phyloP scores from a whole-genome alignment of 2,797 vertebrate species.

The Craterocephalus amniculus region DNA sequence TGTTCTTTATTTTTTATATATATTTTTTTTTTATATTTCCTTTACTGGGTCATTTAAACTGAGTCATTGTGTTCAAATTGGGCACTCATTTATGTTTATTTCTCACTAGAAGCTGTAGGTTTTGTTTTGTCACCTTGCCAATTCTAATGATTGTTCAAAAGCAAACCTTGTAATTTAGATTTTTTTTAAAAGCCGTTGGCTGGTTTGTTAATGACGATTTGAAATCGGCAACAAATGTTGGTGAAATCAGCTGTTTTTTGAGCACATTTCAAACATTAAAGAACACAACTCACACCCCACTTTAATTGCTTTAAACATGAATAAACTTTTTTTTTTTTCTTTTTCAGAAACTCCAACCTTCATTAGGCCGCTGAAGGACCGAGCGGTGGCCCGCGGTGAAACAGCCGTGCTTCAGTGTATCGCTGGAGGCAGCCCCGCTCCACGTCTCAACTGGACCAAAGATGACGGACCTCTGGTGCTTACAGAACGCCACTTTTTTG shows the following conservation, averaged over 20 bases:
- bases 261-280: slow-evolving; percentile 5
- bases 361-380: slow-evolving; percentile 89
- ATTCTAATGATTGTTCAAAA: slow-evolving; percentile 4
- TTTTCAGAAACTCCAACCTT: slow-evolving; percentile 93
- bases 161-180: slow-evolving; percentile 16
- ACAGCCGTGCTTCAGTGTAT: slow-evolving; percentile 97
- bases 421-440: slow-evolving; percentile 93
- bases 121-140: slow-evolving; percentile 6
- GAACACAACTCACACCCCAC: neutral
- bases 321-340: neutral
- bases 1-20: neutral
- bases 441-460: slow-evolving; percentile 97
- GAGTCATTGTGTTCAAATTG: slow-evolving; percentile 31
- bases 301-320: slow-evolving; percentile 16
- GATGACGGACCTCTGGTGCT: slow-evolving; percentile 91
- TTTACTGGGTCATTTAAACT: slow-evolving; percentile 18
- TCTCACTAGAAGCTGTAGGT: slow-evolving; percentile 22
- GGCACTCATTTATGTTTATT: slow-evolving; percentile 23
- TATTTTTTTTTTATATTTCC: slow-evolving; percentile 2
- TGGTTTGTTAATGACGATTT: slow-evolving; percentile 21
- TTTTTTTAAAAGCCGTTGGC: slow-evolving; percentile 7
- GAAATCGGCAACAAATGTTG: neutral
- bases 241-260: neutral
- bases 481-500: slow-evolving; percentile 97
- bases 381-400: slow-evolving; percentile 93